A percentile compares a stretch with the other conserved stretches of the same genome.
Evolutionary conservation across 1,140 invertebrate species (phyloP).

Genomic region (Drosophila simulans): DNA sequence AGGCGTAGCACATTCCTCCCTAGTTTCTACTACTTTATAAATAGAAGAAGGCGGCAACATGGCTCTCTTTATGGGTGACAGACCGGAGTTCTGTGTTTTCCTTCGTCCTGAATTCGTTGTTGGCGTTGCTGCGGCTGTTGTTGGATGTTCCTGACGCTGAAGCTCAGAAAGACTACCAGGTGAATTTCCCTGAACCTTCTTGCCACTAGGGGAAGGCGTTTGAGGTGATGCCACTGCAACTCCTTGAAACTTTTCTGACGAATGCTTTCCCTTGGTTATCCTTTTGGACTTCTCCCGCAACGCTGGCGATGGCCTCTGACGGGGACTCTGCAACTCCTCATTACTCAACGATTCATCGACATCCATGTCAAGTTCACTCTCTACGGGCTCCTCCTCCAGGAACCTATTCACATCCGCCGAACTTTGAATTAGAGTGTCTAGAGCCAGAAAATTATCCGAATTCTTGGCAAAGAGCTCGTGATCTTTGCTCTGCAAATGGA

Average conservation of each 20-base stretch:
- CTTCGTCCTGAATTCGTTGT: conserved; percentile 43
- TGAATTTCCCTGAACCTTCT: conserved; percentile 18
- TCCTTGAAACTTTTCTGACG: conserved; percentile 74
- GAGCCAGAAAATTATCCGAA: conserved; percentile 88
- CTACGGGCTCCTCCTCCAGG: conserved; percentile 51
- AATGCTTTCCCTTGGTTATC: conserved; percentile 78
- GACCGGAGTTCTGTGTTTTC: conserved; percentile 56
- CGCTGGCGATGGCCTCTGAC: conserved; percentile 60
- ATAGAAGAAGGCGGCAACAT: conserved; percentile 77
- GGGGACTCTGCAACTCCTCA: conserved; percentile 44
- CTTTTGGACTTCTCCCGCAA: conserved; percentile 76
- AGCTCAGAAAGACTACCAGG: conserved; percentile 38
- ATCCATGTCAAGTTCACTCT: conserved; percentile 72
- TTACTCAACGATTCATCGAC: conserved; percentile 66
- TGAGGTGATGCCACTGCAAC: conserved; percentile 38
- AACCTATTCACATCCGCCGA: conserved; percentile 73
- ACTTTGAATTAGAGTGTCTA: conserved; percentile 88
- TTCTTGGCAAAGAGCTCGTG: conserved; percentile 90
- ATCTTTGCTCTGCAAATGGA: conserved; percentile 89
- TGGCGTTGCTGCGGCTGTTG: conserved; percentile 28
- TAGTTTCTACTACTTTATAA: conserved; percentile 78
- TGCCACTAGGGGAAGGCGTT: conserved; percentile 28
- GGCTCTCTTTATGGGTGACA: conserved; percentile 74
- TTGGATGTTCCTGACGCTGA: conserved; percentile 40
- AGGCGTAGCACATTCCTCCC: conserved; percentile 52